Conservation (phyloP, 2,797 vertebrate genomes). For the Fundulus diaphanus region DNA sequence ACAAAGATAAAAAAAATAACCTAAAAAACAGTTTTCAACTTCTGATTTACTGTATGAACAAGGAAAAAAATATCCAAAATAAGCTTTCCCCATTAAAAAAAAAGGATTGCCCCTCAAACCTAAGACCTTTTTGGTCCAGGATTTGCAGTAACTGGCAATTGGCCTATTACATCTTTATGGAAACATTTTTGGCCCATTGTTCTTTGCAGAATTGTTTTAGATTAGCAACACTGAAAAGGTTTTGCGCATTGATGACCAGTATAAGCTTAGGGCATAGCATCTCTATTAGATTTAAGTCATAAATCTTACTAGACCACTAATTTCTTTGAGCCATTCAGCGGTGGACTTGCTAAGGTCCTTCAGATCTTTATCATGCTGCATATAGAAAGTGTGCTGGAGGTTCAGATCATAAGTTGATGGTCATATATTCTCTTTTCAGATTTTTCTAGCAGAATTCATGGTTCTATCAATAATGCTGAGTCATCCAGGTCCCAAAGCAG, state of each 20-base stretch:
- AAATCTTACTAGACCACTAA: background rate
- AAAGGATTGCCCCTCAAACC: background rate
- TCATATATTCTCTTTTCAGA: too few relatives aligned
- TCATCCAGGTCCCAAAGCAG: too few relatives aligned
- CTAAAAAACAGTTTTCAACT: too few relatives aligned
- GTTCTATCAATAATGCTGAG: too few relatives aligned
- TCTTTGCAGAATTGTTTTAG: background rate
- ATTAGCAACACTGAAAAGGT: background rate
- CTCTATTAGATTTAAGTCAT: background rate
- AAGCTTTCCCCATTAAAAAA: background rate
- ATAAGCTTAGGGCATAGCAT: background rate
- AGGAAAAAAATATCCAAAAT: constrained; percentile 40
- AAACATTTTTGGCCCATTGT: background rate
- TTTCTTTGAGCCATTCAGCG: background rate
- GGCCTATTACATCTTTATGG: background rate
- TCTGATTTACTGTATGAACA: too few relatives aligned
- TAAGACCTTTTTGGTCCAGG: background rate
- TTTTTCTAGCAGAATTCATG: too few relatives aligned
- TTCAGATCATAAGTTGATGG: too few relatives aligned
- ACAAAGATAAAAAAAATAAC: too few relatives aligned
- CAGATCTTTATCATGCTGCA: background rate
- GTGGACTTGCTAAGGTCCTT: background rate
- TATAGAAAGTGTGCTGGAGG: background rate
- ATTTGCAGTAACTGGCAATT: background rate
- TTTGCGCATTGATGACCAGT: background rate